A percentile compares a stretch with the other conserved stretches of the same genome.
Evolutionary conservation across 2,888 invertebrate species (phyloP).

Genomic region (Lymantria monacha): DNA sequence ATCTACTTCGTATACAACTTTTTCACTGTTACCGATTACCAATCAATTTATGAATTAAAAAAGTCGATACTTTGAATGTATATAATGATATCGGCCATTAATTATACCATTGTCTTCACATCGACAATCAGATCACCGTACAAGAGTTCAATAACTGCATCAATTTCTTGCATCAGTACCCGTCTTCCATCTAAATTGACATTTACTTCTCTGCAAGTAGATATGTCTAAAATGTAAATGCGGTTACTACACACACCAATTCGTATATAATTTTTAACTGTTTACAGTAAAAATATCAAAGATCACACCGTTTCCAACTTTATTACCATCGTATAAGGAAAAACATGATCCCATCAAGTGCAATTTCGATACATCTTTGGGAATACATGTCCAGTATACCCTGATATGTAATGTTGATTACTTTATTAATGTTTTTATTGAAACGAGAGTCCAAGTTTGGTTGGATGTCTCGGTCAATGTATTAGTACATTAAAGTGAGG

Average conservation of each 20-base stretch:
- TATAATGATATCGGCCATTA: constrained; percentile 42
- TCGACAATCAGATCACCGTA: constrained; percentile 65
- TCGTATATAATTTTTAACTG: constrained; percentile 43
- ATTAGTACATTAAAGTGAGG: constrained; percentile 62
- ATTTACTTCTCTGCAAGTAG: constrained; percentile 73
- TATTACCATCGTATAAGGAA: constrained; percentile 40
- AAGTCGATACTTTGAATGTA: constrained; percentile 29
- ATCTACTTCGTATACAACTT: constrained; percentile 25
- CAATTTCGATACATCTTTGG: constrained; percentile 41
- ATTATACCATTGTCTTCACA: constrained; percentile 50
- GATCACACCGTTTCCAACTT: constrained; percentile 39
- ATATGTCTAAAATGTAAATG: constrained; percentile 77
- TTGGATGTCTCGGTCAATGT: constrained; percentile 52
- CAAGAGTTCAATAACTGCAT: constrained; percentile 74
- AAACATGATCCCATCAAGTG: constrained; percentile 28
- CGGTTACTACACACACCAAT: constrained; percentile 72
- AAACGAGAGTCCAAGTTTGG: constrained; percentile 58
- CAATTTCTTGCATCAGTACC: constrained; percentile 69
- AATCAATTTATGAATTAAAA: constrained; percentile 35
- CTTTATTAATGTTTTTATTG: constrained; percentile 73
- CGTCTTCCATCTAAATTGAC: constrained; percentile 78
- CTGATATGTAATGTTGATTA: constrained; percentile 70
- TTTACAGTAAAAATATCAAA: constrained; percentile 21
- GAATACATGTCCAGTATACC: constrained; percentile 57
- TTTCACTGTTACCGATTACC: constrained; percentile 26